Evolutionary conservation across 2,888 invertebrate species (phyloP).

Genomic region (Lasius platythorax): DNA sequence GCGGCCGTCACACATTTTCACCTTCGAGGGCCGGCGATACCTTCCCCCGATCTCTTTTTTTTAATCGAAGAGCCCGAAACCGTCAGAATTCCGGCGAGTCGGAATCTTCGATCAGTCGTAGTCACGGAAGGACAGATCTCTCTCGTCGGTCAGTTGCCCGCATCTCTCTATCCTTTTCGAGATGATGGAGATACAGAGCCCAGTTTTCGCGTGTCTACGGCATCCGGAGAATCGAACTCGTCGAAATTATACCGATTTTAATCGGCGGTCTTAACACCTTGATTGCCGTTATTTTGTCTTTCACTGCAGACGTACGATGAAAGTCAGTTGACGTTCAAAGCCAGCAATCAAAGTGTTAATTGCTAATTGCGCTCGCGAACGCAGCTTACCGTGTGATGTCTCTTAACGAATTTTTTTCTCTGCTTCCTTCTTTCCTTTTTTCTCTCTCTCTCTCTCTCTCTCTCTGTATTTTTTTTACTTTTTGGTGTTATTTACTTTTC

Average conservation of each 20-base stretch:
- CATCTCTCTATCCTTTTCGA: background rate
- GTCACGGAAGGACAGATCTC: background rate
- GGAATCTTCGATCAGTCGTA: background rate
- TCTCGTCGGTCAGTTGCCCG: background rate
- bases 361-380: constrained; percentile 55
- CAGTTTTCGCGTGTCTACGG: background rate
- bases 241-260: constrained; percentile 21
- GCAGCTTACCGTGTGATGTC: constrained; percentile 38
- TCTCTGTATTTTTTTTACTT: constrained; percentile 37
- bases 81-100: constrained; percentile 7
- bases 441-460: background rate
- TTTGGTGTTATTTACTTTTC: constrained; percentile 37
- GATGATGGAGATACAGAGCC: background rate
- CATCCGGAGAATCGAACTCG: background rate
- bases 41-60: background rate
- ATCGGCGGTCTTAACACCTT: background rate
- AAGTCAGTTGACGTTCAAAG: constrained; percentile 9
- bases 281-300: background rate
- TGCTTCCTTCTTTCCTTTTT: background rate
- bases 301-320: background rate
- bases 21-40: constrained; percentile 19
- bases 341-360: constrained; percentile 30
- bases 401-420: constrained; percentile 15
- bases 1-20: constrained; percentile 16
- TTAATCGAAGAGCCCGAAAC: constrained; percentile 1